phyloP scores from a whole-genome alignment of 30 jellyfish, hydroid and myxozoan species.

The Phacellophora camtschatica region DNA sequence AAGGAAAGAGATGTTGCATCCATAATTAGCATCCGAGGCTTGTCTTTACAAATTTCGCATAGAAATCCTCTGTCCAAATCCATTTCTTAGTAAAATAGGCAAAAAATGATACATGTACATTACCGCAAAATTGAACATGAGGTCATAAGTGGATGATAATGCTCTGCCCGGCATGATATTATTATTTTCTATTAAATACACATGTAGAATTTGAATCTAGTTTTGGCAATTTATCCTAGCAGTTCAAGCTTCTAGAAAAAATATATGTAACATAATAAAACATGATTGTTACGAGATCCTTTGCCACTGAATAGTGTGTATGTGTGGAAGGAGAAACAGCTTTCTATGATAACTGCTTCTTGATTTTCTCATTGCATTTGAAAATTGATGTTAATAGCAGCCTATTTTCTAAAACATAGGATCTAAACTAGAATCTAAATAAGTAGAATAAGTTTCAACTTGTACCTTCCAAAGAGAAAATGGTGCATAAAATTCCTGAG shows the following conservation, averaged over 20 bases:
- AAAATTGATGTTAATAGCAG: background rate
- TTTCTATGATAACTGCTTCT: too few relatives aligned
- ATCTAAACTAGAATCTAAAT: background rate
- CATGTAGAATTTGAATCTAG: background rate
- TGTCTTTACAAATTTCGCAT: background rate
- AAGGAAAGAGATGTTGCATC: background rate
- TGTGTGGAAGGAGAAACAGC: too few relatives aligned
- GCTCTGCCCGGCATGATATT: background rate
- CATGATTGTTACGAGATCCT: too few relatives aligned
- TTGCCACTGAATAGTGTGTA: too few relatives aligned
- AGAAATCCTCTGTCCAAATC: background rate
- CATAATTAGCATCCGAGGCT: background rate
- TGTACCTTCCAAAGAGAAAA: slow-evolving; percentile 8
- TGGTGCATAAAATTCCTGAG: slow-evolving; percentile 6
- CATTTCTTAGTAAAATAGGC: background rate
- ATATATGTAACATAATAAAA: background rate
- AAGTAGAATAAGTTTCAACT: background rate
- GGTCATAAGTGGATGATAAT: background rate
- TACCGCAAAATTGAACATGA: background rate
- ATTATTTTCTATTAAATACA: background rate
- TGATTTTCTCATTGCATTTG: too few relatives aligned
- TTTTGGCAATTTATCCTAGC: background rate
- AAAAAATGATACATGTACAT: background rate
- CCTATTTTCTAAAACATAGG: too few relatives aligned
- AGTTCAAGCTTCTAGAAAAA: background rate